phyloP scores from a whole-genome alignment of 1,140 invertebrate species.

The Magallana angulata region DNA sequence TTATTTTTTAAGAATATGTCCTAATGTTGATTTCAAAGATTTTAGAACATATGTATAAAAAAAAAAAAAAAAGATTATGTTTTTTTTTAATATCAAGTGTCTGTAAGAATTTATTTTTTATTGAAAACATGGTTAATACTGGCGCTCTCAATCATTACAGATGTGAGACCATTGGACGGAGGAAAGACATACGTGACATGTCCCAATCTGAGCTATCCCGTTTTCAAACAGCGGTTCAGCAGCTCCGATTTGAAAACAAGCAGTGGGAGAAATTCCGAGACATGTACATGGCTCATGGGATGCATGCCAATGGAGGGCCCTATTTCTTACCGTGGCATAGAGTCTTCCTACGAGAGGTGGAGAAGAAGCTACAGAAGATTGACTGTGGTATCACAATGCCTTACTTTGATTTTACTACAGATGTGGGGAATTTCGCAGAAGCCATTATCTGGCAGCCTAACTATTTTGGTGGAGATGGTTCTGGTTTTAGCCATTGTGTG shows the following conservation, averaged over 20 bases:
- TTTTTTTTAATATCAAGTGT: too few species aligned
- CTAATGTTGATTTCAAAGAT: too few species aligned
- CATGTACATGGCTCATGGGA: constrained; percentile 73
- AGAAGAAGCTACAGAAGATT: constrained; percentile 73
- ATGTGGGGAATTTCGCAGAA: constrained; percentile 71
- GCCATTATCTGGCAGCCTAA: constrained; percentile 76
- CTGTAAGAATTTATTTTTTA: too few species aligned
- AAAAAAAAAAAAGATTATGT: too few species aligned
- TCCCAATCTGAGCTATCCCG: constrained; percentile 67
- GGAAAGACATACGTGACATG: constrained; percentile 76
- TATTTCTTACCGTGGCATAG: constrained; percentile 76
- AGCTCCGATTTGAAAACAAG: constrained; percentile 64
- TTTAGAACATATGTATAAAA: too few species aligned
- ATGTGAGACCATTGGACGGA: constrained; percentile 65
- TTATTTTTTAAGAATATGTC: too few species aligned
- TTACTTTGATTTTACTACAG: constrained; percentile 78
- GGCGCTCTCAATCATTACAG: constrained; percentile 48
- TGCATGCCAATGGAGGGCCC: constrained; percentile 72
- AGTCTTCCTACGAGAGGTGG: constrained; percentile 70
- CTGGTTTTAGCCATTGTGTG: constrained; percentile 67
- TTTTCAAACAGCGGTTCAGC: constrained; percentile 71
- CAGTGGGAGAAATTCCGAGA: constrained; percentile 74
- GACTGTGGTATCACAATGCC: constrained; percentile 74
- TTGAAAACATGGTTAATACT: too few species aligned
- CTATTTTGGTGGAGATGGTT: constrained; percentile 74